phyloP scores from a whole-genome alignment of 2,888 invertebrate species.

The Diaperis boleti region DNA sequence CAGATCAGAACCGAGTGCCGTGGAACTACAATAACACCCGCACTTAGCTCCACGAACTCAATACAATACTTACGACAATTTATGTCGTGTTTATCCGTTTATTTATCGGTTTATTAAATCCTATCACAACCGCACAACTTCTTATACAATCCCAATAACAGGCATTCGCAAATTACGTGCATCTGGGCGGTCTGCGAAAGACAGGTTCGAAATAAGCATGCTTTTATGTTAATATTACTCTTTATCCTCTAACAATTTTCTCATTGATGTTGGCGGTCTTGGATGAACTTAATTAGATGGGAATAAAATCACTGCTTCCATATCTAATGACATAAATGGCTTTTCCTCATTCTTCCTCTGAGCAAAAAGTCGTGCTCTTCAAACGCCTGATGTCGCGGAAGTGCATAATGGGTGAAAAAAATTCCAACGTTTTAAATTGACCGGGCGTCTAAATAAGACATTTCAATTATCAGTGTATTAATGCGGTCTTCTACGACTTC shows the following conservation, averaged over 20 bases:
- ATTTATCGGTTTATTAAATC: constrained; percentile 21
- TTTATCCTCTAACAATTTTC: constrained; percentile 22
- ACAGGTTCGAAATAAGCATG: constrained; percentile 27
- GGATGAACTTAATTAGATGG: constrained; percentile 19
- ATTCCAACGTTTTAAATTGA: constrained; percentile 22
- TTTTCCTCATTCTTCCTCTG: constrained; percentile 4
- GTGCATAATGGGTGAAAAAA: background rate
- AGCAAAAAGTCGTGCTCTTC: background rate
- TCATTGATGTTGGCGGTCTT: constrained; percentile 14
- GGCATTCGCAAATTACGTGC: constrained; percentile 20
- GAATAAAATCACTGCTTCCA: constrained; percentile 9
- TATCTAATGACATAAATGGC: constrained; percentile 7
- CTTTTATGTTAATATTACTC: constrained; percentile 28
- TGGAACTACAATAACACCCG: background rate
- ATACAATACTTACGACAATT: constrained; percentile 3
- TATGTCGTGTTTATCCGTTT: constrained; percentile 14
- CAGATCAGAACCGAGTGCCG: background rate
- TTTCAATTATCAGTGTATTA: constrained; percentile 28
- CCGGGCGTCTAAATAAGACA: constrained; percentile 21
- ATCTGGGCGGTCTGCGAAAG: constrained; percentile 30
- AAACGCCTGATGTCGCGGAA: background rate
- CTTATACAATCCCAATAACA: constrained; percentile 7
- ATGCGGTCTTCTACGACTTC: constrained; percentile 25
- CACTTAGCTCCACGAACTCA: background rate
- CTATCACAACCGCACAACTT: constrained; percentile 2